Evolutionary conservation across 2,113 vertebrate species (phyloP).

Genomic region (Hyaena hyaena): DNA sequence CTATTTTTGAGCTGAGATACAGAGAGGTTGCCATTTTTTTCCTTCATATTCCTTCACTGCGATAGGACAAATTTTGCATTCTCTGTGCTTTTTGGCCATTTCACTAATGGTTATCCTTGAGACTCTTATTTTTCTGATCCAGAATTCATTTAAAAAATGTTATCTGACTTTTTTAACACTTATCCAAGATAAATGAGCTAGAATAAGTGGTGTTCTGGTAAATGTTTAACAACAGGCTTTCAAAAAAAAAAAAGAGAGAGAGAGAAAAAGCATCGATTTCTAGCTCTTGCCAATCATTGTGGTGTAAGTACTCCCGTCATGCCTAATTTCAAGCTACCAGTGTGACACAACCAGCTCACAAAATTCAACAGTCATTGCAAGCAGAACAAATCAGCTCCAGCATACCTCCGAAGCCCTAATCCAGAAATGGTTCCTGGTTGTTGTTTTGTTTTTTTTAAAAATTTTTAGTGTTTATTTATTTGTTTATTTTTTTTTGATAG

Average conservation of each 20-base stretch:
- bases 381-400: not conserved
- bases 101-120: not conserved
- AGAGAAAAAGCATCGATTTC: not conserved
- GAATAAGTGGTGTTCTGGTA: not conserved
- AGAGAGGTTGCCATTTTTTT: not conserved
- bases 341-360: not conserved
- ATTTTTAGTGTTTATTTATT: no score
- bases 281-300: not conserved
- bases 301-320: not conserved
- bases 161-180: not conserved
- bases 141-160: not conserved
- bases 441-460: no score
- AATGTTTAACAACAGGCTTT: not conserved
- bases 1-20: conserved; percentile 34
- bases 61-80: not conserved
- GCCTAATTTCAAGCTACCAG: not conserved
- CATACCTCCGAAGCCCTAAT: not conserved
- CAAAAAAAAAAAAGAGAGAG: not conserved
- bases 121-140: not conserved
- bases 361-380: not conserved
- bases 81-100: not conserved
- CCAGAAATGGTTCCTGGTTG: not conserved
- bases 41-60: not conserved
- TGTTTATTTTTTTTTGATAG: no score
- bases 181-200: not conserved